Conservation (phyloP, 2,797 vertebrate genomes). For the Apogon hyalosoma region DNA sequence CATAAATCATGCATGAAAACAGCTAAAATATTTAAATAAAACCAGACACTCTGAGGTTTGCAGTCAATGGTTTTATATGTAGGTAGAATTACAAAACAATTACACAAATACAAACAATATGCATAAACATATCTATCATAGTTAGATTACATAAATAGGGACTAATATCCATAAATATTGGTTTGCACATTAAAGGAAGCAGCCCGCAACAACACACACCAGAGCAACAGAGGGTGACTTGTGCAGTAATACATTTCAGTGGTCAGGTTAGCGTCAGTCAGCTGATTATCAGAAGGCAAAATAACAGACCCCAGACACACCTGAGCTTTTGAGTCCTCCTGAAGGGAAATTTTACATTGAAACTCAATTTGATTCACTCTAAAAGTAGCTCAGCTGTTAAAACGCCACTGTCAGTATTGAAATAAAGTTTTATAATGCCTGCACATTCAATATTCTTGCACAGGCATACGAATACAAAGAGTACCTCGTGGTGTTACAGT, state of each 20-base stretch:
- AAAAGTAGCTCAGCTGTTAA: conserved; percentile 17
- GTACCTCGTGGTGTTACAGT: not conserved
- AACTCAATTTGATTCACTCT: not conserved
- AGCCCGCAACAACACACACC: conserved; percentile 50
- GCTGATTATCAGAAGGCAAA: conserved; percentile 47
- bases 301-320: conserved; percentile 29
- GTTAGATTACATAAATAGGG: conserved; percentile 39
- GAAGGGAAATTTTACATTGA: not conserved
- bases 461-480: not conserved
- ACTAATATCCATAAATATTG: conserved; percentile 65
- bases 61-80: conserved; percentile 72
- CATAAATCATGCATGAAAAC: not conserved
- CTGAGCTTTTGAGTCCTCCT: conserved; percentile 39
- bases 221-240: conserved; percentile 44
- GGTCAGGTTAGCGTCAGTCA: conserved; percentile 59
- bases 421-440: conserved; percentile 13
- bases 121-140: conserved; percentile 46
- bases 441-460: conserved; percentile 1
- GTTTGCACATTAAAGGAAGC: conserved; percentile 55
- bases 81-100: conserved; percentile 64
- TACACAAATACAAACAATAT: conserved; percentile 65
- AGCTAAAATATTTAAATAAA: not conserved
- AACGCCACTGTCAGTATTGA: conserved; percentile 1
- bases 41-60: conserved; percentile 16
- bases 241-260: conserved; percentile 69